These are phyloP conservation scores for Ailurus styani DNA, from an alignment of 2,113 vertebrate genomes.

Conservation along the genomic window DNA sequence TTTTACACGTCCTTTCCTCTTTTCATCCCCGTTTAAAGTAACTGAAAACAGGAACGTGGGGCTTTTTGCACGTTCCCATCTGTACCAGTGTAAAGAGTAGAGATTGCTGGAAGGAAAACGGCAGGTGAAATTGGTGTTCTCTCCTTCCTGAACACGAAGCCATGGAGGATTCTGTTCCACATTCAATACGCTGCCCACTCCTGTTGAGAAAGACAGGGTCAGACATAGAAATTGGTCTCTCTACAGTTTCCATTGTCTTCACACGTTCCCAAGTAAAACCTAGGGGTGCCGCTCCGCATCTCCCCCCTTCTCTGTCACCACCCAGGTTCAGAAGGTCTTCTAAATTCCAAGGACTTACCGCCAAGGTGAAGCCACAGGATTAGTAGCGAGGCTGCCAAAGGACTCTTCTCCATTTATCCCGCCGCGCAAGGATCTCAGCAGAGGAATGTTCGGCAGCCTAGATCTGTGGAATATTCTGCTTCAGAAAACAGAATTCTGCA, in stretches of 20 bases:
- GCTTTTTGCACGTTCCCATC: background rate
- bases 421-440: background rate
- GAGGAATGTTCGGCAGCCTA: fast-evolving
- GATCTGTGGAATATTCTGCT: background rate
- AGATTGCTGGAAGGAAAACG: background rate
- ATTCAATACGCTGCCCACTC: background rate
- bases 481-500: background rate
- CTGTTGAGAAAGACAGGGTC: conserved; percentile 19
- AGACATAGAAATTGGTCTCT: background rate
- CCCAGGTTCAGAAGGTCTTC: background rate
- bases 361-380: background rate
- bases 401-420: background rate
- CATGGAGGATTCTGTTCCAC: background rate
- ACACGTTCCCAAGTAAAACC: background rate
- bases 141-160: background rate
- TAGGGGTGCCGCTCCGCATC: no score
- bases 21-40: background rate
- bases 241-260: background rate
- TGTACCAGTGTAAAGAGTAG: conserved; percentile 19
- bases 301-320: background rate
- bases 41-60: background rate
- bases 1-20: background rate
- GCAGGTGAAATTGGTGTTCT: background rate
- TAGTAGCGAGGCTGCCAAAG: background rate
- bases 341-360: background rate